Base-by-base conservation (phyloP, 92 coral and sea anemone species). In the Phenganax stokvisi region DNA sequence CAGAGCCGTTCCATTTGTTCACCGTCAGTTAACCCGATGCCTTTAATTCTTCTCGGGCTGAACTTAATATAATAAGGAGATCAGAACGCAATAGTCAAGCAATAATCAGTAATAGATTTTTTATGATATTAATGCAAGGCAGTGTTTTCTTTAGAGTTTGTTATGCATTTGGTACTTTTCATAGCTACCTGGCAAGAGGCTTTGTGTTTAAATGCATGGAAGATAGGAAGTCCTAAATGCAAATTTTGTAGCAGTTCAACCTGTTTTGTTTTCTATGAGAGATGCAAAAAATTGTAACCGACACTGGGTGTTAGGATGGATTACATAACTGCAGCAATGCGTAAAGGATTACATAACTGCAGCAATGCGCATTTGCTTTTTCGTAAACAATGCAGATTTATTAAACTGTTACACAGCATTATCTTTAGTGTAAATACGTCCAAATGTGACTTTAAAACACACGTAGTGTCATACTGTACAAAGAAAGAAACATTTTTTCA, bases 1-100 rank as follows among this genome's bases (percentile, higher is more conserved):
- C 74, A 69, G 6, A 69, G 20, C 51, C 74, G 17, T 31, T 69
- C 74, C 15, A 69, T 12, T 51, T 69, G 74, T 69, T 69, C 74
- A 31, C 30, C 74, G 9, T 69, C 74, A 6, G 54, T 27, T 16
- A 69, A 51, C 52, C 74, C 74, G 30, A 69, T 27, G 7, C 54
- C 74, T 27, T 69, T 15, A 69, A 69, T 30, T 69, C 15, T 29
- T 12, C 27, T 29, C 12, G 7, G 15, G 54, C 73, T 12, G n/a
- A 59, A 59, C 11, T 25, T 1, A 68, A 68, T 47, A 3, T 25
- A 68, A 29, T n/a, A n/a, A 68, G 27, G 25, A 17, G 73, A 12
- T 29, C 6, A 12, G 51, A 68, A 68, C 30, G 16, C 8, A 68
- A 17, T 68, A 68, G 3, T 68, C 0, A 10, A 13, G 64, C n/a